A percentile compares a stretch with the other conserved stretches of the same genome.
Conservation (phyloP, 2,888 invertebrate species). For the Thumatha senex region DNA sequence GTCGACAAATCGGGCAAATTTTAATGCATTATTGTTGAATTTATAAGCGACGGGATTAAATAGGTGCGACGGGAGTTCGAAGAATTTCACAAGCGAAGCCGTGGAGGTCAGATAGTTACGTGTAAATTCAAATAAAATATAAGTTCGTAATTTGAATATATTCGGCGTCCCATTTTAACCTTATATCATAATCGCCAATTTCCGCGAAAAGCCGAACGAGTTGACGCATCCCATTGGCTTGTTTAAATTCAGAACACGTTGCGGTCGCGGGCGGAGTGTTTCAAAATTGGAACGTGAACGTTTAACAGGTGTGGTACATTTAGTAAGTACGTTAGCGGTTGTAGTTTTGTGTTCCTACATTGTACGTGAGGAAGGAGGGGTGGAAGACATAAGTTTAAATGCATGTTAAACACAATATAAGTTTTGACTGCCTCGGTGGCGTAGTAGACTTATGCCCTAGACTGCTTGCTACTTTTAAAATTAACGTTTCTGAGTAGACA, state of each 20-base stretch:
- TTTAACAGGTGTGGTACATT: slow-evolving; percentile 47
- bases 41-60: no score
- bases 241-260: slow-evolving; percentile 71
- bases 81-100: no score
- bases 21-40: no score
- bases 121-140: neutral
- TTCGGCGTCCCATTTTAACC: slow-evolving; percentile 3
- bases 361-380: slow-evolving; percentile 10
- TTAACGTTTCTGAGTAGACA: no score
- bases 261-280: slow-evolving; percentile 62
- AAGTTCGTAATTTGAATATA: slow-evolving; percentile 4
- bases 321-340: slow-evolving; percentile 36
- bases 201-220: slow-evolving; percentile 38
- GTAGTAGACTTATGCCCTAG: neutral
- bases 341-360: slow-evolving; percentile 25
- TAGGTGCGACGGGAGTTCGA: no score
- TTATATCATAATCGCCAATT: slow-evolving; percentile 30
- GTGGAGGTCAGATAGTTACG: no score
- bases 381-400: slow-evolving; percentile 2
- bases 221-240: slow-evolving; percentile 60
- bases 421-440: no score
- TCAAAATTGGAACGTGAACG: slow-evolving; percentile 50
- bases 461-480: no score
- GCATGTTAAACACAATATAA: slow-evolving; percentile 3
- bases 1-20: no score